phyloP scores from a whole-genome alignment of 2,888 invertebrate genomes.

The Allolobophora icterica region DNA sequence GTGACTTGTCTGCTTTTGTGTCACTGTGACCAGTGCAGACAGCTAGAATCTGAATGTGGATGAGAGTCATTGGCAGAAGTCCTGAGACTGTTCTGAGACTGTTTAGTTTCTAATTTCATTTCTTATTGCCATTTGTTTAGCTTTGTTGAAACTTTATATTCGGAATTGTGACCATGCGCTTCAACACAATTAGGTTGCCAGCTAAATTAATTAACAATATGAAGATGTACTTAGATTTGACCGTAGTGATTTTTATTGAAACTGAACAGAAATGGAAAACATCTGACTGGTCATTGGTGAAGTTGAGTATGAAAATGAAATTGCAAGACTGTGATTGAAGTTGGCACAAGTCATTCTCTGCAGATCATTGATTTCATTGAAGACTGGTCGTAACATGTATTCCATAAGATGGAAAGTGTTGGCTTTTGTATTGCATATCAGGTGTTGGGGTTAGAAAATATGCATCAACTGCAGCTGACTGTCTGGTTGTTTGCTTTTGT shows the following conservation, averaged over 20 bases:
- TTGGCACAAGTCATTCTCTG: background rate
- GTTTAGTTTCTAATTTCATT: background rate
- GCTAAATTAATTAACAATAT: background rate
- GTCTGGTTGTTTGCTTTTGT: no score
- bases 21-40: background rate
- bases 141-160: background rate
- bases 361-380: background rate
- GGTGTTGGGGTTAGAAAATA: background rate
- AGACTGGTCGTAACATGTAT: no score
- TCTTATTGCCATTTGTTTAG: background rate
- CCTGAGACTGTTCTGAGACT: background rate
- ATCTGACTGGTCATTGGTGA: background rate
- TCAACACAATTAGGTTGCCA: background rate
- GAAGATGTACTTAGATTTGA: background rate
- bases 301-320: background rate
- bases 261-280: background rate
- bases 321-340: background rate
- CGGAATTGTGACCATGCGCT: background rate
- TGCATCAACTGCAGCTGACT: no score
- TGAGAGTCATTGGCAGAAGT: no score
- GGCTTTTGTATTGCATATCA: background rate
- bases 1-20: no score
- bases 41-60: background rate
- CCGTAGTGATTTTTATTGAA: background rate
- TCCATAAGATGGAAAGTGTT: background rate